Evolutionary conservation across 2,113 vertebrate genomes (phyloP), one percentile per base, ranked within the genome.

Genomic region (Strigops habroptila): DNA sequence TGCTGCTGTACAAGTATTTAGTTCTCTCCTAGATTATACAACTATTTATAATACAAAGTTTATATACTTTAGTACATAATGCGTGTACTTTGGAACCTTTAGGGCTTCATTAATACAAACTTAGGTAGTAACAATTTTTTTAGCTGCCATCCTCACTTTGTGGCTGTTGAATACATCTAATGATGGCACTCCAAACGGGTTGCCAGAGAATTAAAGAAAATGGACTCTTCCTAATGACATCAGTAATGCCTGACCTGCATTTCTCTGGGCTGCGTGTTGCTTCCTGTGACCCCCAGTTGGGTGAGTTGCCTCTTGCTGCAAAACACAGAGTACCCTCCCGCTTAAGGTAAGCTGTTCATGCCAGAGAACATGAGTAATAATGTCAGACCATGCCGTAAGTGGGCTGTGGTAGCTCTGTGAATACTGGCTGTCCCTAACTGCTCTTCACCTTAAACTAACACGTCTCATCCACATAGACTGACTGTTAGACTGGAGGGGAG

Each of bases 321-420:
- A n/a, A 53, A 55, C 31, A 5, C 1, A 8, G 53, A 27, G 31
- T 55, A 62, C 19, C 16, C 10, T 30, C 35, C 7, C 31, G 7
- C 25, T 18, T 18, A 14, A 53, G 16, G 51, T 31, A 33, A 65
- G 31, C 10, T 33, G 25, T 19, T 53, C 22, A 52, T 65, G n/a
- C n/a, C 31, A 39, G 31, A 14, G n/a, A 53, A 18, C 51, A 31
- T 23, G 39, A 71, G 2, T 37, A 37, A 18, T 46, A 48, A 37
- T 30, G 12, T 48, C 14, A 37, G 33, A 67, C 64, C 14, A 8
- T 0, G 1, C 19, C 0, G 0, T 60, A n/a, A 53, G 12, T 6
- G 14, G 39, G 13, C 64, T 60, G 9, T 22, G 39, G 9, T 33
- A 28, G 28, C 21, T 51, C 35, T 6, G 4, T 23, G 14, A 33